Base-by-base conservation (phyloP, 1,140 invertebrate species). In the Aphidius ervi region DNA sequence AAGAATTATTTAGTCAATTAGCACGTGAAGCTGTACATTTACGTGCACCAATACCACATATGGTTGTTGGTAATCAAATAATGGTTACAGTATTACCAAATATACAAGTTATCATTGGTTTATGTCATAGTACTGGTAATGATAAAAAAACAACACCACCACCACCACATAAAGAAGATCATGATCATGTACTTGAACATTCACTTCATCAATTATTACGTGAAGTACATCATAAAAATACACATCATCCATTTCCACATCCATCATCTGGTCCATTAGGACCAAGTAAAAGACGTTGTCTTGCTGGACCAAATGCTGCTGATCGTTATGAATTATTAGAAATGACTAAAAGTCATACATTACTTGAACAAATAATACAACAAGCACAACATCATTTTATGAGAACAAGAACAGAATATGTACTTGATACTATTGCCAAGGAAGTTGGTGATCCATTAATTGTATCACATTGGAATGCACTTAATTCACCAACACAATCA, bases 21-120 rank as follows among this genome's bases (percentile, higher is more conserved):
- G 95, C 95, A 0, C 88, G 93, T 63, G 95, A 98, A 78, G 95
- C 96, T 1, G 94, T 98, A 5, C 92, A 97, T 68, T 75, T 96
- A 3, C 91, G 95, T 70, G 89, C 92, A 4, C 88, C 91, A 1
- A 95, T 98, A 72, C 95, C 95, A 7, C 95, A 97, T 71, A 92
- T 98, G 84, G 95, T 98, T 40, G 92, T 97, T 53, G 94, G 94
- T 49, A 98, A 97, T 80, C 94, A 97, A 80, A 98, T 99, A 64
- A 93, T 96, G 80, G 93, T 94, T 9, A 95, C 94, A 47, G 90
- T 97, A 39, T 86, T 98, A 67, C 95, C 95, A 42, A 94, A 93
- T 37, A 94, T 97, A 62, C 93, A 98, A 69, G 70, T 92, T 9
- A 87, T 91, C 23, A 92, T 93, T 53, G 87, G 88, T 2, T 72